Percentiles rank a stretch among this genome's conserved stretches.
Evolutionary conservation across 2,113 vertebrate genomes (phyloP).

Genomic region (Poecile atricapillus): DNA sequence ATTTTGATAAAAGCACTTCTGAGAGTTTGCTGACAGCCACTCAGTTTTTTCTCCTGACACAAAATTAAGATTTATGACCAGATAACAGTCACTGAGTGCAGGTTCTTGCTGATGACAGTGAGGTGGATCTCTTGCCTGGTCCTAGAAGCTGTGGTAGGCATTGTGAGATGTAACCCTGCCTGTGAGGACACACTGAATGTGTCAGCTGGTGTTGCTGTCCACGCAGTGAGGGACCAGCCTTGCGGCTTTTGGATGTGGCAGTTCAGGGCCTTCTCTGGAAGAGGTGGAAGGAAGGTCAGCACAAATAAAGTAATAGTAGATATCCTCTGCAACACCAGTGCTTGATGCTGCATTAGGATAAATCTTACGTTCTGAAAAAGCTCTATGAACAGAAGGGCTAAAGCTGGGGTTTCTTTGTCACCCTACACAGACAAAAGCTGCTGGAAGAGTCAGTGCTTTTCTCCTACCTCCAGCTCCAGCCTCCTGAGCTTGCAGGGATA

Average conservation of each 20-base stretch:
- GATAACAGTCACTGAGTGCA: not conserved
- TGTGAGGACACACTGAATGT: not conserved
- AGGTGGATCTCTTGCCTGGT: not conserved
- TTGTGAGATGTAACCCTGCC: not conserved
- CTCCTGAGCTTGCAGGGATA: not conserved
- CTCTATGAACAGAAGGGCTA: not conserved
- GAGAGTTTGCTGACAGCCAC: slow-evolving; percentile 2
- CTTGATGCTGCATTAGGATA: not conserved
- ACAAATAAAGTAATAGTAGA: not conserved
- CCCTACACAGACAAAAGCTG: not conserved
- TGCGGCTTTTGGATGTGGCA: not conserved
- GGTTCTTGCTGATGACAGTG: not conserved
- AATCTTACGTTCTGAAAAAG: not conserved
- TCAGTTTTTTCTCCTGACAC: not conserved
- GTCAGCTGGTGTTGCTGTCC: not conserved
- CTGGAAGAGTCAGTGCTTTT: not conserved
- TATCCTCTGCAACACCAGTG: not conserved
- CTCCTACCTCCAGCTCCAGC: not conserved
- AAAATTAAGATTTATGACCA: not conserved
- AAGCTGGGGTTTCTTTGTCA: not conserved
- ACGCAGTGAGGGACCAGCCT: not conserved
- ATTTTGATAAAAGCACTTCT: slow-evolving; percentile 30
- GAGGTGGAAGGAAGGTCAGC: not conserved
- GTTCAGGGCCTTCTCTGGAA: not conserved
- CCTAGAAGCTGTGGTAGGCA: not conserved